A percentile compares a stretch with the other conserved stretches of the same genome.
These are phyloP conservation scores for Cavia aperea DNA, from an alignment of 2,113 vertebrate genomes.

Conservation along the genomic window DNA sequence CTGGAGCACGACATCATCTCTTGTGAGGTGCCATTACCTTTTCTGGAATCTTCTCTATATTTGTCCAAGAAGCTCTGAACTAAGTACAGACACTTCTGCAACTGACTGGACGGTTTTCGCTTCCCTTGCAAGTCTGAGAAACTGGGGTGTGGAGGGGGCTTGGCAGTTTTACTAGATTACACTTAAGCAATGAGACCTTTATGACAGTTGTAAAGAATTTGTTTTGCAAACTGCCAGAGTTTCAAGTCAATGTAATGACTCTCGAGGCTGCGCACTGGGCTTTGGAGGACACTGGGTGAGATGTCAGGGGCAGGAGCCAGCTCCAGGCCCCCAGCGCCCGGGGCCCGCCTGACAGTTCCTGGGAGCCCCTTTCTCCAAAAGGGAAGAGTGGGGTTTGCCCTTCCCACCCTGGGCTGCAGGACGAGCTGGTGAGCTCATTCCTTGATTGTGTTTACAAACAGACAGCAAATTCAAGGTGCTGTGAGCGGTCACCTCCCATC, in stretches of 20 bases:
- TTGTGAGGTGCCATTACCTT: background rate
- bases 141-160: background rate
- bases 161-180: background rate
- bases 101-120: rapidly evolving
- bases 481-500: rapidly evolving
- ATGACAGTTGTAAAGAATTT: slow-evolving; percentile 25
- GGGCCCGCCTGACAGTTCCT: background rate
- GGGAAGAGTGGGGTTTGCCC: background rate
- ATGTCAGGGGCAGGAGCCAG: background rate
- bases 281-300: slow-evolving; percentile 15
- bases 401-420: rapidly evolving
- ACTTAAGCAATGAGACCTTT: slow-evolving; percentile 54
- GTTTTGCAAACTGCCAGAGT: background rate
- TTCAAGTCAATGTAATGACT: background rate
- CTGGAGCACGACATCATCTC: rapidly evolving
- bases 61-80: background rate
- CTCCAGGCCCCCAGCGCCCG: too few species aligned
- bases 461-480: background rate
- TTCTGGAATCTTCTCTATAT: slow-evolving; percentile 6
- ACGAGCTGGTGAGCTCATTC: rapidly evolving
- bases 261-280: background rate
- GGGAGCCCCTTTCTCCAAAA: background rate
- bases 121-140: background rate
- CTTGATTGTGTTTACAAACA: background rate
- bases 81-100: background rate